phyloP scores from a whole-genome alignment of 2,113 vertebrate genomes.

The Caretta caretta region DNA sequence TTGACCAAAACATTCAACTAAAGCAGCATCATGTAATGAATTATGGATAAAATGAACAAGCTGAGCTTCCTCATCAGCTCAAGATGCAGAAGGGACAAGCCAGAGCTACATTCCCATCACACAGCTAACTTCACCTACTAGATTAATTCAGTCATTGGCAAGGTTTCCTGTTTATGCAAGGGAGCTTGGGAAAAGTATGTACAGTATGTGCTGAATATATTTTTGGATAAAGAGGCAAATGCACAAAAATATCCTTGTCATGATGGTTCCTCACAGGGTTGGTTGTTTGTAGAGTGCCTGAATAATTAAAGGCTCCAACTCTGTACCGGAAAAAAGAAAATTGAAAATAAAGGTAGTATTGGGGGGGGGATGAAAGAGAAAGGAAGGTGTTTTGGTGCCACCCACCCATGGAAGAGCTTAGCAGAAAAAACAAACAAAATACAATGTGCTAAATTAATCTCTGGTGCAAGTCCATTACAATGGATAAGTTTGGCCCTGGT shows the following conservation, averaged over 20 bases:
- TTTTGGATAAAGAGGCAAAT: neutral
- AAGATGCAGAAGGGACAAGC: neutral
- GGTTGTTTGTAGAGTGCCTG: neutral
- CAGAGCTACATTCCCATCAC: neutral
- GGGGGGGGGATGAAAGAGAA: neutral
- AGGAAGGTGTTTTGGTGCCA: neutral
- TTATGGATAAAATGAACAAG: neutral
- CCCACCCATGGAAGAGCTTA: neutral
- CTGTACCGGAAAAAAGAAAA: neutral
- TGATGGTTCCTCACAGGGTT: neutral
- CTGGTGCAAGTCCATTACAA: neutral
- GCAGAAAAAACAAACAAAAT: neutral
- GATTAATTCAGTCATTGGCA: neutral
- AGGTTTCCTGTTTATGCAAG: neutral
- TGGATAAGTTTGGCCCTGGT: neutral
- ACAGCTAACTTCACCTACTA: neutral
- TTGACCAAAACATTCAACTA: neutral
- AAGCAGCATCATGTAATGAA: neutral
- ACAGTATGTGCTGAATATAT: neutral
- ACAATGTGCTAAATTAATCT: neutral
- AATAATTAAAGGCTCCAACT: neutral
- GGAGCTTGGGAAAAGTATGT: neutral
- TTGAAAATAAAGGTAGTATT: neutral
- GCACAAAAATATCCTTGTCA: neutral
- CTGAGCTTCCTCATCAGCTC: neutral